Percentiles rank a stretch among this genome's conserved stretches.
Conservation (phyloP, 2,797 vertebrate species). For the Tenualosa thibaudeaui region DNA sequence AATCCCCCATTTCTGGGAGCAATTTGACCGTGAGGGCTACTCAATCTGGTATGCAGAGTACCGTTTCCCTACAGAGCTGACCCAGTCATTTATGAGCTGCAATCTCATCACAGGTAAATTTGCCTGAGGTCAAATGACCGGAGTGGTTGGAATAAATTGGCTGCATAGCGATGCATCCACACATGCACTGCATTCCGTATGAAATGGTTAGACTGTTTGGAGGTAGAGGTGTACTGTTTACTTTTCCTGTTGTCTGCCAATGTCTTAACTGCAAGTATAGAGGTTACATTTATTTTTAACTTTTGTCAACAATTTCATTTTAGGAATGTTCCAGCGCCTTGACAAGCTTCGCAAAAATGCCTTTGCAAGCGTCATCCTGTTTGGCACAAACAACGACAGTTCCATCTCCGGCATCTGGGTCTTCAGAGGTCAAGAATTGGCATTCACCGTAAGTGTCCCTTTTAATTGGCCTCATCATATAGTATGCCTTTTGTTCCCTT, state of each 20-base stretch:
- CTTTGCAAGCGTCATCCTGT: constrained; percentile 88
- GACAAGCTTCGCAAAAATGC: constrained; percentile 92
- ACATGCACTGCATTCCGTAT: neutral
- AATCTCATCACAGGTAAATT: constrained; percentile 88
- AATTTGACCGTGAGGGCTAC: constrained; percentile 87
- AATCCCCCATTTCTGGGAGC: constrained; percentile 89
- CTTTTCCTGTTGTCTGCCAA: neutral
- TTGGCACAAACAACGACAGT: constrained; percentile 83
- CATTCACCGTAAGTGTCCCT: constrained; percentile 77
- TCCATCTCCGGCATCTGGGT: constrained; percentile 89
- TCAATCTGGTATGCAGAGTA: constrained; percentile 90
- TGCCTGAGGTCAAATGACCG: constrained; percentile 7
- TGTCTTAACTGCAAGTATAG: neutral
- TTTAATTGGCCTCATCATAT: neutral
- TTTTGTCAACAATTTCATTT: neutral
- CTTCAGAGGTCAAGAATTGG: constrained; percentile 89
- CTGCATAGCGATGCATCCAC: no score
- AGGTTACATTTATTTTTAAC: neutral
- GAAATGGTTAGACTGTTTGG: neutral
- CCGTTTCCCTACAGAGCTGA: constrained; percentile 84
- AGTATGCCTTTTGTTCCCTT: neutral
- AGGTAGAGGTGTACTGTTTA: neutral
- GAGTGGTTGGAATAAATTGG: neutral
- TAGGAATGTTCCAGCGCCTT: constrained; percentile 92
- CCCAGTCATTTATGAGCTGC: constrained; percentile 90